phyloP scores from a whole-genome alignment of 2,113 vertebrate genomes.

The Buteo buteo region DNA sequence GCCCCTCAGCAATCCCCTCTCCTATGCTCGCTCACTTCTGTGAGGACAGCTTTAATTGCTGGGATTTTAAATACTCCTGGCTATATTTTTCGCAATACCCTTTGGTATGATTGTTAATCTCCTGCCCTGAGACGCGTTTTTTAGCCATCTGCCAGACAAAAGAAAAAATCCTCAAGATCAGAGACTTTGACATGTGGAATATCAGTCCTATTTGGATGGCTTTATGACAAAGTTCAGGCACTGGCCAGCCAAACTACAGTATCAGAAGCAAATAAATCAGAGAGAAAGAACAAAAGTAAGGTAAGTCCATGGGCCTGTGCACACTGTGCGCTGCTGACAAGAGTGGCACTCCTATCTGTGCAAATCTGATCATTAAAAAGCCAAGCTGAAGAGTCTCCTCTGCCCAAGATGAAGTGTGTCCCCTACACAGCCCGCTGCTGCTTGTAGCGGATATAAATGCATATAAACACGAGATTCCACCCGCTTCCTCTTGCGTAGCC shows the following conservation, averaged over 20 bases:
- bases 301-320: not conserved
- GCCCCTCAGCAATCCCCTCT: not conserved
- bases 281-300: not conserved
- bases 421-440: not conserved
- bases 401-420: not conserved
- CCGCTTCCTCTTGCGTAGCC: not conserved
- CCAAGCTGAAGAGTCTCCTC: not conserved
- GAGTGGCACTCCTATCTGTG: not conserved
- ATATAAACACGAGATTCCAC: not conserved
- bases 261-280: not conserved
- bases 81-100: not conserved
- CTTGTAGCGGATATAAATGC: not conserved
- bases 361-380: not conserved
- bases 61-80: not conserved
- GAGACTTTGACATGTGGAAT: not conserved
- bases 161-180: not conserved
- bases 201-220: not conserved
- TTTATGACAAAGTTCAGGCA: not conserved
- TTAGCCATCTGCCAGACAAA: not conserved
- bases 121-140: not conserved
- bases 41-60: not conserved
- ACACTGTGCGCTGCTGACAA: not conserved
- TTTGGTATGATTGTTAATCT: not conserved
- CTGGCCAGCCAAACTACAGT: not conserved
- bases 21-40: not conserved